Base-by-base conservation (phyloP, 2,888 invertebrate species). In the Polia nebulosa region DNA sequence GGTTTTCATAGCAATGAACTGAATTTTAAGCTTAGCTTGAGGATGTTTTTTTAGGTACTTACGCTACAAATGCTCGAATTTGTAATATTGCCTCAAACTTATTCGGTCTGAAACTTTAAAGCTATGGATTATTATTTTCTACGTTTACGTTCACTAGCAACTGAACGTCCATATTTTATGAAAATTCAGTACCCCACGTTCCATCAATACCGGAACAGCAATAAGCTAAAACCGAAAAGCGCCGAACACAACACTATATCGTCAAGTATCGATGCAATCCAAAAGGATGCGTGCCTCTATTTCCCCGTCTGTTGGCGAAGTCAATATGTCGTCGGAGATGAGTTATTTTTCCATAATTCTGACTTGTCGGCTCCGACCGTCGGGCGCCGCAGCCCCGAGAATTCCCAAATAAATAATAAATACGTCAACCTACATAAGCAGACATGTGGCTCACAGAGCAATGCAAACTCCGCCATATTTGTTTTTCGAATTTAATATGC, bases 371-470 rank as follows among this genome's bases (percentile, higher is more conserved):
- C 55, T 73, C 79, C 81, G 78, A 27, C 78, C 20, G 80, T 41
- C 80, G 72, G 78, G 83, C 85, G 78, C 72, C 85, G 88, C 85
- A 87, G 89, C 89, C 87, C 72, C 84, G 88, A 86, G 92, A 91
- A 94, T 94, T 94, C 94, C 93, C 95, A 94, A 95, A 95, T 94
- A 95, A 94, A 95, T 95, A 95, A 95, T 95, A 95, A 95, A 95
- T 95, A 93, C 90, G 90, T 93, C 94, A 91, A 87, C 87, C 87
- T 80, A 71, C 59, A 83, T 73, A 60, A 74, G 79, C 68, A 80
- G 78, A 83, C 75, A 80, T 78, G 70, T 56, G 65, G 57, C 55
- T 64, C 81, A 84, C 81, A 85, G 86, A 88, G 86, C 81, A 85
- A 82, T 83, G 85, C 73, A 73, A 84, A 86, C 87, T 81, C 73